phyloP scores from a whole-genome alignment of 92 coral and sea anemone genomes.

The Galaxea fascicularis region DNA sequence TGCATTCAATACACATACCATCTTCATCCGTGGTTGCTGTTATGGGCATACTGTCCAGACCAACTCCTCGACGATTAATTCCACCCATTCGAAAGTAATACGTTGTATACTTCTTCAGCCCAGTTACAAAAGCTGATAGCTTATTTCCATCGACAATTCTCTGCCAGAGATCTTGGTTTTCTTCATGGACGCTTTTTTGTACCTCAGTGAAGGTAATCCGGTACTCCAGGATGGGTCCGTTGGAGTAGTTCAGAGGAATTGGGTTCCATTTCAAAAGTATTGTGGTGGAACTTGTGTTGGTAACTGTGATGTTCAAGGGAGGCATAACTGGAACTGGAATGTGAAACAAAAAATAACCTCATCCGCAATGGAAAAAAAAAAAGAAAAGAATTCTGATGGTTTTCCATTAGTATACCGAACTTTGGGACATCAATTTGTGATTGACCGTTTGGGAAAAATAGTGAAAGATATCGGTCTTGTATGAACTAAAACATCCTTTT shows the following conservation, averaged over 20 bases:
- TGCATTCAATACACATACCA: constrained; percentile 62
- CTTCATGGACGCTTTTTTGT: background rate
- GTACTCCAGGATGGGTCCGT: constrained; percentile 77
- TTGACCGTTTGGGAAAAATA: no score
- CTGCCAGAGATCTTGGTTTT: background rate
- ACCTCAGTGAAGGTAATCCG: constrained; percentile 60
- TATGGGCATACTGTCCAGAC: constrained; percentile 78
- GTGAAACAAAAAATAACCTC: background rate
- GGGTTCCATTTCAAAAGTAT: constrained; percentile 76
- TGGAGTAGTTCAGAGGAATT: constrained; percentile 55
- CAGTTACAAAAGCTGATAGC: constrained; percentile 36
- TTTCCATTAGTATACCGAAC: no score
- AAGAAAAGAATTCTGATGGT: background rate
- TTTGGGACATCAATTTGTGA: no score
- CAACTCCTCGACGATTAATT: constrained; percentile 82
- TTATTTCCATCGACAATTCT: constrained; percentile 32
- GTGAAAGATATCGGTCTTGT: no score
- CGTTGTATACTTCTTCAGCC: constrained; percentile 70
- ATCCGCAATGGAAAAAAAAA: background rate
- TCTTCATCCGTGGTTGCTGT: constrained; percentile 81
- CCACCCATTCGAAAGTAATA: constrained; percentile 85
- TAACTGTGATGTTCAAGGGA: constrained; percentile 67
- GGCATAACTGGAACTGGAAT: constrained; percentile 79
- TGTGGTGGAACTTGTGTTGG: constrained; percentile 75
- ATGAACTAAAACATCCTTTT: no score